Evolutionary conservation across 2,888 invertebrate genomes (phyloP).

Genomic region (Melipona beecheii): DNA sequence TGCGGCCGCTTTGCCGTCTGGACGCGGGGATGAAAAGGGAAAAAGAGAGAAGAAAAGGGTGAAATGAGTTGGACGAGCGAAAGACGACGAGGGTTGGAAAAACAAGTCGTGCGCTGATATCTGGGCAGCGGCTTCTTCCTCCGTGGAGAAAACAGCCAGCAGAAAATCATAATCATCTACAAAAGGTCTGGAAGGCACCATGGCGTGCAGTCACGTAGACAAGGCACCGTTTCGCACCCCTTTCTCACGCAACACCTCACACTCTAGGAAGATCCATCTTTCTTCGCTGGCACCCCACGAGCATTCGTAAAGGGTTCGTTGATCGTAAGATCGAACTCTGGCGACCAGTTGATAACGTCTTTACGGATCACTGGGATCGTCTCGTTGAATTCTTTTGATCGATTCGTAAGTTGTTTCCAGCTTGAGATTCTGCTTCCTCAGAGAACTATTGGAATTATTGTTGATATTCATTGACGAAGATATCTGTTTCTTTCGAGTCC

Average conservation of each 20-base stretch:
- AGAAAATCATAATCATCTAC: constrained; percentile 72
- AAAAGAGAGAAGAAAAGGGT: constrained; percentile 29
- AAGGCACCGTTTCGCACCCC: constrained; percentile 64
- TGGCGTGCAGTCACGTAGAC: constrained; percentile 60
- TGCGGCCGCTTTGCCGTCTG: background rate
- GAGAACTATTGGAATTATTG: no score
- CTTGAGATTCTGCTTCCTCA: no score
- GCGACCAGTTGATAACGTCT: background rate
- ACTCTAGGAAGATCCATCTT: constrained; percentile 63
- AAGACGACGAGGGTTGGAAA: constrained; percentile 54
- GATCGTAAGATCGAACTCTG: background rate
- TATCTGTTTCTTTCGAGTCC: no score
- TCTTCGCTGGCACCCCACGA: constrained; percentile 52
- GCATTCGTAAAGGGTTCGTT: constrained; percentile 32
- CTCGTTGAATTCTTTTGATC: background rate
- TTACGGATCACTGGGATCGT: background rate
- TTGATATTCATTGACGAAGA: no score
- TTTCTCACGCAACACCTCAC: constrained; percentile 76
- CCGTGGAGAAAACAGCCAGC: constrained; percentile 53
- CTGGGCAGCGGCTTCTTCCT: constrained; percentile 39
- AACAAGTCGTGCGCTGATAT: constrained; percentile 58
- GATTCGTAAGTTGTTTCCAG: no score
- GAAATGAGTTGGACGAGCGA: constrained; percentile 8
- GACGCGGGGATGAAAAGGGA: constrained; percentile 26
- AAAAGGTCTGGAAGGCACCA: constrained; percentile 61